Conservation (phyloP, 2,888 invertebrate species). For the Eremobia ochroleuca region DNA sequence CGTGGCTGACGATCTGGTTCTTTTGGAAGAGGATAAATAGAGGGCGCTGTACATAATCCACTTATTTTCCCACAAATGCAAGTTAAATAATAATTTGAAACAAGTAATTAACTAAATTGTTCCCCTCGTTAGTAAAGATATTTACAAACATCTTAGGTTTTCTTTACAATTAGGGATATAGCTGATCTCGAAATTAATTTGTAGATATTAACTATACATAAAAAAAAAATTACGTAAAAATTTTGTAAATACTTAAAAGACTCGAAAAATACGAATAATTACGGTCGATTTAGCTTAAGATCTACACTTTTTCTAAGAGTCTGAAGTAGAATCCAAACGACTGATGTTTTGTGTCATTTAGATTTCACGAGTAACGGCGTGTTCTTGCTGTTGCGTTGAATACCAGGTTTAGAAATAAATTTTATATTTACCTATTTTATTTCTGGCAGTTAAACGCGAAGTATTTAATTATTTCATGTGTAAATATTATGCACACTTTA, state of each 20-base stretch:
- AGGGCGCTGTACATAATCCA: conserved; percentile 82
- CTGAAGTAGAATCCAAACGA: conserved; percentile 77
- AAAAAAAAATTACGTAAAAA: conserved; percentile 24
- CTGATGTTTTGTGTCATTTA: conserved; percentile 73
- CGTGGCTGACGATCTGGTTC: conserved; percentile 97
- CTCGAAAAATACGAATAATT: conserved; percentile 43
- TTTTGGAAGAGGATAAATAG: conserved; percentile 93
- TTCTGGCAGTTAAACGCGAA: background rate
- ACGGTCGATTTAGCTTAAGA: conserved; percentile 47
- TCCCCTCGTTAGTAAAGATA: conserved; percentile 8
- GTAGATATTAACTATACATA: conserved; percentile 34
- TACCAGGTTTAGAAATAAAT: conserved; percentile 25
- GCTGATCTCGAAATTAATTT: conserved; percentile 15
- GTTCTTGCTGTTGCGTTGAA: conserved; percentile 24
- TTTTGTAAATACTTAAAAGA: conserved; percentile 53
- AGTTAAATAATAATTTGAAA: conserved; percentile 85
- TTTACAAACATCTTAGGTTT: conserved; percentile 17
- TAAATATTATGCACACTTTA: conserved; percentile 18
- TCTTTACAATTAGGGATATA: background rate
- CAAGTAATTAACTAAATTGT: conserved; percentile 44
- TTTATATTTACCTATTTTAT: conserved; percentile 10
- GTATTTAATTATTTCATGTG: conserved; percentile 1
- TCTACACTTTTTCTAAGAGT: conserved; percentile 69
- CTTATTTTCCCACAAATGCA: conserved; percentile 82
- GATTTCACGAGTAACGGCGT: conserved; percentile 17